Conservation (phyloP, 2,888 invertebrate species). For the Neria commutata region DNA sequence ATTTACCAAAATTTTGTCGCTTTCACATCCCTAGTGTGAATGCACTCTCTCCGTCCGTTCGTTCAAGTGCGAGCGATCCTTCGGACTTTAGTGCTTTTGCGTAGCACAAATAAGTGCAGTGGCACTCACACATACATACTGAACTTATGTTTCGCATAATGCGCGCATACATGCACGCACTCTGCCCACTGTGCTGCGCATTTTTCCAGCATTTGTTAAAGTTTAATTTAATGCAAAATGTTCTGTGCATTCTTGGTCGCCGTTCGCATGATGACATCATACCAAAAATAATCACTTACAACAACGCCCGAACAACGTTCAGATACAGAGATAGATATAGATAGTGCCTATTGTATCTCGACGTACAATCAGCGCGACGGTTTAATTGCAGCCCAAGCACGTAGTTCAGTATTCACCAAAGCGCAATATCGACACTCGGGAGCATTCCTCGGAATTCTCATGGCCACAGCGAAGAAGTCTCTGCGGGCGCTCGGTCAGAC, state of each 20-base stretch:
- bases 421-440: not conserved
- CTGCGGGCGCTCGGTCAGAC: not conserved
- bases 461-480: not conserved
- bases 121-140: too few species aligned
- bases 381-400: slow-evolving; percentile 19
- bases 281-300: too few species aligned
- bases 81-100: too few species aligned
- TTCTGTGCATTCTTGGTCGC: slow-evolving; percentile 16
- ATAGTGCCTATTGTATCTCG: not conserved
- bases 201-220: not conserved
- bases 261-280: slow-evolving; percentile 30
- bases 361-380: not conserved
- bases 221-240: not conserved
- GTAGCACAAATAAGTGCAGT: too few species aligned
- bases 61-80: too few species aligned
- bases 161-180: too few species aligned
- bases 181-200: not conserved
- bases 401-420: not conserved
- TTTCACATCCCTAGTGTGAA: too few species aligned
- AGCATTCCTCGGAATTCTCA: not conserved
- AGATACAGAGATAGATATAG: too few species aligned
- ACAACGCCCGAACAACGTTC: too few species aligned
- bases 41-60: too few species aligned
- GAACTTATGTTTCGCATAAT: too few species aligned
- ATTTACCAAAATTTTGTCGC: too few species aligned